Percentiles rank a stretch among this genome's conserved stretches.
Evolutionary conservation across 1,140 invertebrate genomes (phyloP).

Genomic region (Cherax destructor): DNA sequence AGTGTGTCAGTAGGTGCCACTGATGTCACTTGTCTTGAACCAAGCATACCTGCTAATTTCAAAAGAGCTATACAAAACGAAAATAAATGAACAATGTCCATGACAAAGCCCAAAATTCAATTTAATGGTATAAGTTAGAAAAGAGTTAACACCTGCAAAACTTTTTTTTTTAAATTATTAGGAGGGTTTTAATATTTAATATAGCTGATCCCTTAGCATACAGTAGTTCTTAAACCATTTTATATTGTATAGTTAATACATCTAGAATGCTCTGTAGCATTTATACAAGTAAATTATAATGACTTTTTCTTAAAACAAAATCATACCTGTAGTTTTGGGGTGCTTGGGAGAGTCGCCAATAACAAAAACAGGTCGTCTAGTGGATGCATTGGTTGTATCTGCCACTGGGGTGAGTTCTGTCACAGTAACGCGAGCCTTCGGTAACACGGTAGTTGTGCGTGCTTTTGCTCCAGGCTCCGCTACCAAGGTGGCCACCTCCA

Average conservation of each 20-base stretch:
- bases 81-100: neutral
- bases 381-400: neutral
- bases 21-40: conserved; percentile 10
- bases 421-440: neutral
- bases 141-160: neutral
- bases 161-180: neutral
- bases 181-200: too few species aligned
- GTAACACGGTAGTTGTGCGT: neutral
- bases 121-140: too few species aligned
- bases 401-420: neutral
- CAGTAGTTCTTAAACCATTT: too few species aligned
- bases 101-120: neutral
- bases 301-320: neutral
- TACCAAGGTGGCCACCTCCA: conserved; percentile 15
- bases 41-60: conserved; percentile 10
- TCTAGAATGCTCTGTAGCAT: too few species aligned
- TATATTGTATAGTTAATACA: too few species aligned
- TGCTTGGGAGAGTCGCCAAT: conserved; percentile 22
- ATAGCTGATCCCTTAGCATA: too few species aligned
- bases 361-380: conserved; percentile 14
- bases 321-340: conserved; percentile 12
- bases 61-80: neutral
- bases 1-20: neutral
- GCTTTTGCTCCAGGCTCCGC: neutral
- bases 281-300: too few species aligned